Percentiles rank a stretch among this genome's conserved stretches.
phyloP scores from a whole-genome alignment of 2,888 invertebrate species.

The Acanthosoma haemorrhoidale region DNA sequence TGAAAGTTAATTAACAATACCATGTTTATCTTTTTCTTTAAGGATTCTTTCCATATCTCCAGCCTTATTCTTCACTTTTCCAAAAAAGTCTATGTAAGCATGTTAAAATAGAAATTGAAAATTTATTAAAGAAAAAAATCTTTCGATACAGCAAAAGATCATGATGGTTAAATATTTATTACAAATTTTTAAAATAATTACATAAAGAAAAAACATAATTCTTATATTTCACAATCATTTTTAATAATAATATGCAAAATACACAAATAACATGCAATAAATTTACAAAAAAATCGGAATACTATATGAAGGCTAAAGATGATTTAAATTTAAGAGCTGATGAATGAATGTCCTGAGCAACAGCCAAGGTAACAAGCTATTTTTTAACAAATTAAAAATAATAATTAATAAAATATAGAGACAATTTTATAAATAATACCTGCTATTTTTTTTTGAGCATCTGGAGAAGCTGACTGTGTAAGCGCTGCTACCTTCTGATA shows the following conservation, averaged over 20 bases:
- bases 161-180: too few relatives aligned
- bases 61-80: slow-evolving; percentile 93
- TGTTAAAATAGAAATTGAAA: slow-evolving; percentile 24
- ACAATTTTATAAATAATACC: slow-evolving; percentile 52
- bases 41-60: slow-evolving; percentile 86
- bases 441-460: slow-evolving; percentile 81
- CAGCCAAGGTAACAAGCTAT: neutral
- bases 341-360: too few relatives aligned
- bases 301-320: too few relatives aligned
- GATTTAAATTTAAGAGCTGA: too few relatives aligned
- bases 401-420: neutral
- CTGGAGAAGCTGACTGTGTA: slow-evolving; percentile 76
- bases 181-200: too few relatives aligned
- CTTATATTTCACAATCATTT: too few relatives aligned
- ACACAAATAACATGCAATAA: too few relatives aligned
- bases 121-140: neutral
- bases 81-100: slow-evolving; percentile 72
- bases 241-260: too few relatives aligned
- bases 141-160: too few relatives aligned
- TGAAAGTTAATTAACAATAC: too few relatives aligned
- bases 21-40: slow-evolving; percentile 90
- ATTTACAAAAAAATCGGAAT: too few relatives aligned
- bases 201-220: too few relatives aligned
- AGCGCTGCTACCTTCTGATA: slow-evolving; percentile 74
- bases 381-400: neutral